Evolutionary conservation across 2,113 vertebrate species (phyloP), one percentile per base, ranked within the genome.

Genomic region (Micronycteris hirsuta): DNA sequence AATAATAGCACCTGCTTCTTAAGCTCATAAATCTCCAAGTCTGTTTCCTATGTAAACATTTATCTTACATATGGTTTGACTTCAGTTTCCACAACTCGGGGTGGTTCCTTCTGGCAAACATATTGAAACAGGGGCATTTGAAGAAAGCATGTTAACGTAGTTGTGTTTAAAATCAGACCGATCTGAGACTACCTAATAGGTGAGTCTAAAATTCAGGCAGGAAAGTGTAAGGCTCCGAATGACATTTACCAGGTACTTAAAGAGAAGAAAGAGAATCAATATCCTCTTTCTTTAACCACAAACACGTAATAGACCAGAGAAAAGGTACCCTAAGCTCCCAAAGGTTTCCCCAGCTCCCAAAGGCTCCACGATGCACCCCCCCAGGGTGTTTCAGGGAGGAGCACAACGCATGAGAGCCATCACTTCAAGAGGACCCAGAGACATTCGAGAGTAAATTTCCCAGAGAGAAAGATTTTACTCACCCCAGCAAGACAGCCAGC

Each of bases 21-120:
- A 54, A 36, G 68, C 78, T 93, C 61, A 5, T 96, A 95, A 97
- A 97, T 97, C 67, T 90, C n/a, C 15, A 86, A 82, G 78, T 84
- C 77, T 95, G 49, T 96, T 93, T 94, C 68, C 85, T 38, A 63
- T 33, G 68, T 78, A 45, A 82, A 70, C 74, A 95, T 95, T 89
- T 76, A 87, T 96, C 91, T 97, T 93, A 61, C 2, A 33, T 17
- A 52, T 17, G 52, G 54, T 38, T 90, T 88, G 74, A 91, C 77
- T 97, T 95, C 43, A 63, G 80, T 74, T 92, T 96, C 28, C 22
- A 71, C 76, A 49, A 26, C 6, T 24, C n/a, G 89, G 56, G 92
- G 93, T 13, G 43, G 36, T 65, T 92, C 68, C 54, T 78, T 88
- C 61, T 45, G 45, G 38, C n/a, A 86, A 95, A 86, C 70, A 84